Evolutionary conservation across 2,888 invertebrate genomes (phyloP), one percentile per base, ranked within the genome.

Genomic region (Mimas tiliae): DNA sequence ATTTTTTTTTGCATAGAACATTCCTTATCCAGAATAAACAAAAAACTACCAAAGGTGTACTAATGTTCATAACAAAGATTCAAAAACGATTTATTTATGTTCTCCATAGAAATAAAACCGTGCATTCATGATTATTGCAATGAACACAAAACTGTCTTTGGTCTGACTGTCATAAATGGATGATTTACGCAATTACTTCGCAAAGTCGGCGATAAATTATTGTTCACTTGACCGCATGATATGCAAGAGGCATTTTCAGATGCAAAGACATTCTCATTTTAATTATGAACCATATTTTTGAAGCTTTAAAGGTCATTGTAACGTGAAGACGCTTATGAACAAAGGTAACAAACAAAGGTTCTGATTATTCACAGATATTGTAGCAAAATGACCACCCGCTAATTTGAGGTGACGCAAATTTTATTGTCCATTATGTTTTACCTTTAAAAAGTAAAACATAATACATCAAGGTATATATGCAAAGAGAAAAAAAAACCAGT

Each of bases 151-250:
- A 65, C 48, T 55, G 65, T 58, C 65, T 65, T 65, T 58, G 58
- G 64, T 62, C 52, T 64, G 83, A 77, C 83, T 90, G 93, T 93
- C 93, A 93, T 93, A 93, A 93, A 93, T 90, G 81, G 82, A 90
- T 93, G 93, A 93, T 93, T 93, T 93, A 93, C 90, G 88, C 90
- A 88, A 91, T 90, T 88, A 88, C 86, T 85, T 86, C 83, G 86
- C 86, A 88, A 90, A 89, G 89, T 87, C 86, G 86, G 85, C 86
- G 83, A 93, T 92, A 92, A 92, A 92, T 92, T 90, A 90, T 86
- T 83, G 86, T 88, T 87, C 87, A 87, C 84, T 87, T 85, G 79
- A 86, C 86, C 86, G 82, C 82, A 82, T 80, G 82, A 79, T 78
- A 74, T 68, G 76, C 85, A 74, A 82, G 63, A 12, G 70, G 75